A percentile compares a stretch with the other conserved stretches of the same genome.
These are phyloP conservation scores for Stenodema calcarata DNA, from an alignment of 2,888 invertebrate species.

Conservation along the genomic window DNA sequence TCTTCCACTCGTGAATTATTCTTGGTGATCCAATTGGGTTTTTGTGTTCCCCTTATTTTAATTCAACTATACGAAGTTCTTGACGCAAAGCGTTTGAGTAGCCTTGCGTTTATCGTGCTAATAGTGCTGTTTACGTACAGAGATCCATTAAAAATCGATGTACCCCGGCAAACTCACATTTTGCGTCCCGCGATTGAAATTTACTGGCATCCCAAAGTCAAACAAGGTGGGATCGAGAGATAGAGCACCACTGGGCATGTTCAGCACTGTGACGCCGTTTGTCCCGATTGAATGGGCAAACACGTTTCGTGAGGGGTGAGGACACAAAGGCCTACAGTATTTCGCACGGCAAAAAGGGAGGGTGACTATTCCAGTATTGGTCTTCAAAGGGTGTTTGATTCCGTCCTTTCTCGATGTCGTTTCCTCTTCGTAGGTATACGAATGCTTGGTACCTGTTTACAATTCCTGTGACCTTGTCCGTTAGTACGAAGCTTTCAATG, in stretches of 20 bases:
- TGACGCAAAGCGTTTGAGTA: too few species aligned
- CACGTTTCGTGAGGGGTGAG: background rate
- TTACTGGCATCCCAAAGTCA: background rate
- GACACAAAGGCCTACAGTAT: background rate
- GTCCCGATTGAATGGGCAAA: background rate
- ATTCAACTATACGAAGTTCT: too few species aligned
- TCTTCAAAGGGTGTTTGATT: background rate
- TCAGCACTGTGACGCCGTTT: background rate
- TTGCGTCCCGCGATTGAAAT: background rate
- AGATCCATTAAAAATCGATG: background rate
- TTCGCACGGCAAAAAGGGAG: background rate
- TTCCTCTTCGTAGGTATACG: background rate
- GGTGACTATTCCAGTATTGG: background rate
- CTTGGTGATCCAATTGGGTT: too few species aligned
- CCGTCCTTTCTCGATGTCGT: background rate
- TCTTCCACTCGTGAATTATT: too few species aligned
- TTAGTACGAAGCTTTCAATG: background rate
- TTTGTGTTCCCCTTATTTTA: too few species aligned
- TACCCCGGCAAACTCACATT: background rate
- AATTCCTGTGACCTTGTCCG: background rate
- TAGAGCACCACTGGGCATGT: background rate
- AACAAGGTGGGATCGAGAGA: background rate
- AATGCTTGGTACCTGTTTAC: background rate
- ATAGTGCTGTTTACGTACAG: too few species aligned
- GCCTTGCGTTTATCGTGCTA: too few species aligned